These are phyloP conservation scores for Pteruthius melanotis DNA, from an alignment of 2,113 vertebrate genomes.

Conservation along the genomic window DNA sequence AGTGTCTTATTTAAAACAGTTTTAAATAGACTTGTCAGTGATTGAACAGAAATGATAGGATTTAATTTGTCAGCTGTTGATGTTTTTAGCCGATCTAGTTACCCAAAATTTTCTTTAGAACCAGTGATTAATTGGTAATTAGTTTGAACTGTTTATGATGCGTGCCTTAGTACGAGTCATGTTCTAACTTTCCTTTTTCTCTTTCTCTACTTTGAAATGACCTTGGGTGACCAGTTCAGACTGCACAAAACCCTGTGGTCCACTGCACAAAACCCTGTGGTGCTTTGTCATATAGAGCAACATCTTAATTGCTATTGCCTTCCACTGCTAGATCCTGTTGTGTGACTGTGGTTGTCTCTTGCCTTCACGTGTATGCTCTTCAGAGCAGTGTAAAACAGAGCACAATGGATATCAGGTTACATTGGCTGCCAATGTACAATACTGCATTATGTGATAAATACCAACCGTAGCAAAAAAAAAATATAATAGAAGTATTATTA, in stretches of 20 bases:
- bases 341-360: background rate
- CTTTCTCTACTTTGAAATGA: background rate
- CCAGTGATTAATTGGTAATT: rapidly evolving
- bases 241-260: background rate
- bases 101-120: background rate
- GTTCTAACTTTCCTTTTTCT: background rate
- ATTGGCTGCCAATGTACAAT: background rate
- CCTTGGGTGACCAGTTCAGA: background rate
- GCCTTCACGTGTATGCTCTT: background rate
- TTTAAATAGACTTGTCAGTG: background rate
- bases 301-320: background rate
- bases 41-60: background rate
- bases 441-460: background rate
- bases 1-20: background rate
- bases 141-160: background rate
- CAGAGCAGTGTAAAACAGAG: background rate
- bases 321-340: background rate
- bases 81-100: background rate
- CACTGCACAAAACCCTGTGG: too few relatives aligned
- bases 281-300: rapidly evolving
- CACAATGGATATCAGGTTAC: background rate
- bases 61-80: background rate
- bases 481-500: background rate
- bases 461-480: background rate
- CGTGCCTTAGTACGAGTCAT: background rate